These are phyloP conservation scores for Chunga burmeisteri DNA, from an alignment of 2,113 vertebrate species.

Conservation along the genomic window DNA sequence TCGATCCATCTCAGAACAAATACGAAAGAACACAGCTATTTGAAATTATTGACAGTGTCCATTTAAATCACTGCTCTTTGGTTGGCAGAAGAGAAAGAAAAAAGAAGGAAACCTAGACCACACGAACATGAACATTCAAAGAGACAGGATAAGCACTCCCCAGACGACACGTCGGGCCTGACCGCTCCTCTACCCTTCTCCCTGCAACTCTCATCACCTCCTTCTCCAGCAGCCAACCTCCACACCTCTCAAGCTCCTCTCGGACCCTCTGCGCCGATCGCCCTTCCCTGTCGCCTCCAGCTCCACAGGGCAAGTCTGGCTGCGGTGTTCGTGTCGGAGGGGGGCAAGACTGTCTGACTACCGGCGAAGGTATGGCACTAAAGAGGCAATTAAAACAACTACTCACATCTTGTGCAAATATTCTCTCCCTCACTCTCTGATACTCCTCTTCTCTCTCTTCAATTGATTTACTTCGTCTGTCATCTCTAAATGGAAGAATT, in stretches of 20 bases:
- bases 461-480: conserved; percentile 93
- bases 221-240: conserved; percentile 14
- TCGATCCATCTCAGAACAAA: background rate
- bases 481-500: conserved; percentile 88
- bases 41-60: background rate
- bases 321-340: background rate
- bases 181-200: background rate
- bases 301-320: background rate
- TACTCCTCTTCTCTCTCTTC: conserved; percentile 98
- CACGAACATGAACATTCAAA: background rate
- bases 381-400: conserved; percentile 84
- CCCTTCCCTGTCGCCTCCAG: conserved; percentile 19
- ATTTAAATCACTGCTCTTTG: conserved; percentile 32
- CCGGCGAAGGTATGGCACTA: conserved; percentile 59
- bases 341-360: conserved; percentile 59
- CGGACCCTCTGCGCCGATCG: background rate
- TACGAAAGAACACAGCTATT: background rate
- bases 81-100: background rate
- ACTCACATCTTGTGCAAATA: conserved; percentile 97
- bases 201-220: background rate
- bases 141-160: background rate
- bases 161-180: conserved; percentile 1
- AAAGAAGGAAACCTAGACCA: background rate
- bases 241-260: background rate
- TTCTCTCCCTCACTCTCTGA: conserved; percentile 92